Percentiles rank a stretch among this genome's conserved stretches.
phyloP scores from a whole-genome alignment of 92 coral and sea anemone genomes.

The Parazoanthus swiftii region DNA sequence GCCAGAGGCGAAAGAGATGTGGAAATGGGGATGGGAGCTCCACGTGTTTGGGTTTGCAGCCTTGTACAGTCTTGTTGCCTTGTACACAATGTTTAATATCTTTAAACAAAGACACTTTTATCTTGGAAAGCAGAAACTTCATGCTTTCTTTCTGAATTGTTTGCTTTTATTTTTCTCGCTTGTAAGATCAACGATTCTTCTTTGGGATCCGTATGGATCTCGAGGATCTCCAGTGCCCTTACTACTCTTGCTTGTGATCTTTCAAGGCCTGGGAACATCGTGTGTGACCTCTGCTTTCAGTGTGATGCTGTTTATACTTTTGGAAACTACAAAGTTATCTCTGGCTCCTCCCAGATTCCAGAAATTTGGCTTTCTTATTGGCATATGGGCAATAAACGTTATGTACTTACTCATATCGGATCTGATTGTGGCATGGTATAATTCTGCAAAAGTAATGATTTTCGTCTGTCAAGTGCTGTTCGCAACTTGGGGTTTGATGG shows the following conservation, averaged over 20 bases:
- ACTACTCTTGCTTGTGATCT: slow-evolving; percentile 41
- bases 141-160: slow-evolving; percentile 43
- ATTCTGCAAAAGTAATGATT: slow-evolving; percentile 54
- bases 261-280: slow-evolving; percentile 59
- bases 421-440: slow-evolving; percentile 38
- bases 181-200: slow-evolving; percentile 36
- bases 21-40: slow-evolving; percentile 57
- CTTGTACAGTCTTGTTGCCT: slow-evolving; percentile 41
- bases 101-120: slow-evolving; percentile 23
- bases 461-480: slow-evolving; percentile 62
- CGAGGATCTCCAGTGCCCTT: slow-evolving; percentile 22
- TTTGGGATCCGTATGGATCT: slow-evolving; percentile 67
- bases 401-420: slow-evolving; percentile 58
- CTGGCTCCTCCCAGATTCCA: slow-evolving; percentile 52
- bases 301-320: slow-evolving; percentile 53
- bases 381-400: slow-evolving; percentile 48
- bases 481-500: slow-evolving; percentile 71
- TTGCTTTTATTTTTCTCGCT: slow-evolving; percentile 54
- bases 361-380: slow-evolving; percentile 47
- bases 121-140: slow-evolving; percentile 40
- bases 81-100: slow-evolving; percentile 30
- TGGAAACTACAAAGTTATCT: slow-evolving; percentile 61
- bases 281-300: slow-evolving; percentile 68
- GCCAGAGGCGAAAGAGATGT: slow-evolving; percentile 43
- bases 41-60: slow-evolving; percentile 54